A percentile compares a stretch with the other conserved stretches of the same genome.
These are phyloP conservation scores for Trissolcus basalis DNA, from an alignment of 1,140 invertebrate genomes.

Conservation along the genomic window DNA sequence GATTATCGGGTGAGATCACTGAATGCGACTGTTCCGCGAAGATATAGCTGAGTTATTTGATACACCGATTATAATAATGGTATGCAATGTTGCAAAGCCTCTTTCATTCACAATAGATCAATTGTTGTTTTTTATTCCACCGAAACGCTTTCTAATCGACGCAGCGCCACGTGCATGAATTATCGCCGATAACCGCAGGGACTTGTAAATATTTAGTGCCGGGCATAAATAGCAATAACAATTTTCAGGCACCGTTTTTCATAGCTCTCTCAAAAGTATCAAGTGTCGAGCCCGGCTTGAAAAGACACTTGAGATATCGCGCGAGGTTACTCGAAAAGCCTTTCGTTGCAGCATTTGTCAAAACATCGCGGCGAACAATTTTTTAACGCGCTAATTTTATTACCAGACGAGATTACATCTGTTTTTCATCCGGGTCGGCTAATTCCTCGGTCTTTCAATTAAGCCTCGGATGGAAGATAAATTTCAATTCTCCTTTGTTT, in stretches of 20 bases:
- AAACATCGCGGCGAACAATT: constrained; percentile 7
- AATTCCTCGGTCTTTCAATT: too few species aligned
- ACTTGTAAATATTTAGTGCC: constrained; percentile 11
- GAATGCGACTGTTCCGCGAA: constrained; percentile 14
- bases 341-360: constrained; percentile 26
- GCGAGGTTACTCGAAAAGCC: constrained; percentile 27
- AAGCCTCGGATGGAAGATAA: too few species aligned
- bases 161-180: not conserved
- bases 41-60: constrained; percentile 26
- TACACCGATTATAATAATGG: constrained; percentile 26
- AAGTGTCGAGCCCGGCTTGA: constrained; percentile 13
- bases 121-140: constrained; percentile 5
- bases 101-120: constrained; percentile 7
- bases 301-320: constrained; percentile 32
- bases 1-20: constrained; percentile 23
- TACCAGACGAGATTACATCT: not conserved
- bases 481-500: too few species aligned
- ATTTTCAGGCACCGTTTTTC: constrained; percentile 7
- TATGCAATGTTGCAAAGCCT: constrained; percentile 5
- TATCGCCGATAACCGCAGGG: not conserved
- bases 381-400: constrained; percentile 2
- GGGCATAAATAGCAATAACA: constrained; percentile 21
- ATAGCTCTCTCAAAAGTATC: constrained; percentile 9
- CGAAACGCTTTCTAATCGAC: not conserved
- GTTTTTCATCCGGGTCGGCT: not conserved